Conservation (phyloP, 2,888 invertebrate species). For the Drosophila infuscata region DNA sequence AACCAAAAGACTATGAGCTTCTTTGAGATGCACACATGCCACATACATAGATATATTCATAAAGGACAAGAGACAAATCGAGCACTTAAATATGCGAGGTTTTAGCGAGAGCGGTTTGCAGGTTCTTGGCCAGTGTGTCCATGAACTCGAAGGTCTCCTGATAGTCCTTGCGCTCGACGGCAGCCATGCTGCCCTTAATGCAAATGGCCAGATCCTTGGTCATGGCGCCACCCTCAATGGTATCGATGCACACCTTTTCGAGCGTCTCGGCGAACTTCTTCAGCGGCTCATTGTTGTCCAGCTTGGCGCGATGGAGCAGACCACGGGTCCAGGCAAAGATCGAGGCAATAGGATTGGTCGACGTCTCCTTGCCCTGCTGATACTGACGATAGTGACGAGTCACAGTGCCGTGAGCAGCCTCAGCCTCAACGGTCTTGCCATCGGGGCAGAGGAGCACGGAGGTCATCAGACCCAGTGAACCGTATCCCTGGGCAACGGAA, state of each 20-base stretch:
- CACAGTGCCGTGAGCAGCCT: constrained; percentile 99
- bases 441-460: constrained; percentile 98
- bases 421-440: constrained; percentile 98
- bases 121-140: constrained; percentile 96
- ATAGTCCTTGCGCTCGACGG: constrained; percentile 91
- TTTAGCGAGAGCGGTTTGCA: constrained; percentile 85
- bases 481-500: constrained; percentile 98
- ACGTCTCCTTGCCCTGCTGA: constrained; percentile 98
- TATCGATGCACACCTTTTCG: constrained; percentile 96
- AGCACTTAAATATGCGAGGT: constrained; percentile 55
- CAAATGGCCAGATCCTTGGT: constrained; percentile 99
- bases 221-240: constrained; percentile 97
- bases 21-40: constrained; percentile 14
- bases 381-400: constrained; percentile 95
- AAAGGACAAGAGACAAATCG: constrained; percentile 21
- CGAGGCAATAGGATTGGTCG: constrained; percentile 99
- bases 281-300: constrained; percentile 93
- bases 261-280: constrained; percentile 93
- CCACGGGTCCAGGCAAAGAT: constrained; percentile 99
- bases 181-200: constrained; percentile 96
- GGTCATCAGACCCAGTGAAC: constrained; percentile 99
- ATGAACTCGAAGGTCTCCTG: constrained; percentile 98
- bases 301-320: constrained; percentile 95
- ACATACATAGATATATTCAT: constrained; percentile 18
- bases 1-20: constrained; percentile 8